Evolutionary conservation across 1,140 invertebrate genomes (phyloP), one percentile per base, ranked within the genome.

Genomic region (Palaemon carinicauda): DNA sequence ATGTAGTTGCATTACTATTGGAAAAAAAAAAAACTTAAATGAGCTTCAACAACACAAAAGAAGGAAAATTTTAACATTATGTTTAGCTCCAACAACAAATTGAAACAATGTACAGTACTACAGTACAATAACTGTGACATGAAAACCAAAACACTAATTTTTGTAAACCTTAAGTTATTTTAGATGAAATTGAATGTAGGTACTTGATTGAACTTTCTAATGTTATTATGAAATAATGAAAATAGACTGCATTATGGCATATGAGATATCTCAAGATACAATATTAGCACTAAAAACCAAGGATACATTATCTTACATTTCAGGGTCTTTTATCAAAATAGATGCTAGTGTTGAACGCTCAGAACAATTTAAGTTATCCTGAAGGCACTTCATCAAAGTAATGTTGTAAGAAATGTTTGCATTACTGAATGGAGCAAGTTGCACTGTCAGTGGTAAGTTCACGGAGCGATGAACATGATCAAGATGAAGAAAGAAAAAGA

Each of bases 401-500:
- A 83, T 51, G 1, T 56, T 83, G 82, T 83, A 83, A 7, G 53
- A 77, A 24, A 83, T 31, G 1, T 21, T 69, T 41, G 33, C 9
- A 27, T 81, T 17, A 29, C 17, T 14, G 31, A 83, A 83, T 17
- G 29, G 71, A 29, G 27, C 82, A 3, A 52, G 29, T 53, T 83
- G 82, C 4, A 83, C 31, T 24, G 82, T 83, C 29, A 83, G 52
- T 24, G 82, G 82, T n/a, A 83, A 51, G 21, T 77, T 17, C 4
- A 31, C 31, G 15, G 82, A 83, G 4, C 51, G 51, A 14, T 53
- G 65, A 12, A 83, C 31, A 51, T 75, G 74, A 53, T 83, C 73
- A 19, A 41, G 1, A 50, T 83, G 82, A 15, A 83, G 19, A 50
- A 60, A 83, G 82, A 83, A 83, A n/a, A 83, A 83, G 52, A 83